Base-by-base conservation (phyloP, 64 coral and sea anemone genomes). In the Catalaphyllia jardinei region DNA sequence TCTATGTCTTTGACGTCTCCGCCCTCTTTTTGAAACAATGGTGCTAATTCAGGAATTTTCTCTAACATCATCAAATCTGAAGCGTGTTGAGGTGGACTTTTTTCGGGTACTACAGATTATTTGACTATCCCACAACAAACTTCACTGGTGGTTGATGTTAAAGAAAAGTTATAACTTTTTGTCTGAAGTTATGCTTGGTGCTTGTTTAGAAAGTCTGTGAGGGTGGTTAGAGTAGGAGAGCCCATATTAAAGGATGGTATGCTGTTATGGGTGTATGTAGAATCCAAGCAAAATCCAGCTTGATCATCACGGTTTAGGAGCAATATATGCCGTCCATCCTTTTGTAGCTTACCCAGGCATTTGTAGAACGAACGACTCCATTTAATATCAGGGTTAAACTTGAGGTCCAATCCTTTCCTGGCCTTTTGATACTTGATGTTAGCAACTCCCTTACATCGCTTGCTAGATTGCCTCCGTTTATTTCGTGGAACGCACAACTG, bases 121-220 rank as follows among this genome's bases (percentile, higher is more conserved):
- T 93, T 89, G 1, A 93, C 92, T 67, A 80, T 72, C 39, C 92
- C 86, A 69, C 15, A 29, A 31, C 92, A 84, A 16, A 88, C 91
- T 83, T 93, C 77, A 22, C 77, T 88, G 20, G 86, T 88, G 33
- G 60, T 93, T 33, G 91, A 82, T 25, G 86, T 88, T 80, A 14
- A 62, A n/a, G 77, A 62, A 27, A 93, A 93, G 30, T 88, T 93
- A 28, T 88, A 93, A 46, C 86, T 93, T 19, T 86, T 83, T 74
- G 86, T 35, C 33, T 35, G 3, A 55, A 93, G 77, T 61, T 88
- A 77, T 63, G 86, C 59, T 24, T 52, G 55, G 49, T 93, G 69
- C 74, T 88, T 93, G 18, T 93, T 93, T 0, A 93, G 78, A 65
- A 93, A 93, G 74, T 93, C 92, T 3, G 92, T 93, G 50, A 88